phyloP scores from a whole-genome alignment of 2,888 invertebrate species.

The Portevinia maculata region DNA sequence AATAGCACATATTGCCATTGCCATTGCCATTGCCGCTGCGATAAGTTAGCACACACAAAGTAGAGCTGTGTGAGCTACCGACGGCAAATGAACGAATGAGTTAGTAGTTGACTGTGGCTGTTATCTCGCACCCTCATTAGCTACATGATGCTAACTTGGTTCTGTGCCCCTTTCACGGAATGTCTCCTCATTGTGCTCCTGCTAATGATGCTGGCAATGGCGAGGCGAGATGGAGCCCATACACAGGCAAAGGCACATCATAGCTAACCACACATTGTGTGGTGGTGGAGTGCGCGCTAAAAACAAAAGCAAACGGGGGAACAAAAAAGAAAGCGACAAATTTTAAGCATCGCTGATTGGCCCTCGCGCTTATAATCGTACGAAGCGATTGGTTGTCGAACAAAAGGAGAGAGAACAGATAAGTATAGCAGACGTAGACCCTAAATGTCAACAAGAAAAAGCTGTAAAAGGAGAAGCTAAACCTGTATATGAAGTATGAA shows the following conservation, averaged over 20 bases:
- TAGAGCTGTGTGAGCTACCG: conserved; percentile 38
- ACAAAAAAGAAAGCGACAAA: conserved; percentile 63
- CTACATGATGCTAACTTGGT: conserved; percentile 17
- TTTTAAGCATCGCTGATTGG: conserved; percentile 74
- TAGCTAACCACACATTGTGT: conserved; percentile 10
- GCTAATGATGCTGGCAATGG: conserved; percentile 39
- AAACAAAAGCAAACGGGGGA: conserved; percentile 63
- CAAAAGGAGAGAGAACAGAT: conserved; percentile 66
- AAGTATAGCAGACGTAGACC: conserved; percentile 66
- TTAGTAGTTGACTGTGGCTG: conserved; percentile 56
- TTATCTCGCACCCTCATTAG: conserved; percentile 70
- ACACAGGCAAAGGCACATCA: conserved; percentile 1
- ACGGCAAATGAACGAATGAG: conserved; percentile 70
- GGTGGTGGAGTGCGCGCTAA: conserved; percentile 66
- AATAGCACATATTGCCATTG: no score
- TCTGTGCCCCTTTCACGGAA: conserved; percentile 23
- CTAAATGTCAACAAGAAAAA: conserved; percentile 64
- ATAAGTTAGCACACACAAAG: conserved; percentile 51
- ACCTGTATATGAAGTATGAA: conserved; percentile 50
- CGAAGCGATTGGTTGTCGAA: conserved; percentile 72
- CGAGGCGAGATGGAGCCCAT: conserved; percentile 15
- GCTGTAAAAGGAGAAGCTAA: conserved; percentile 57
- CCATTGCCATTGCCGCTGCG: no score
- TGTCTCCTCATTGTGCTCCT: conserved; percentile 8
- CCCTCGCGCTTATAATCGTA: conserved; percentile 73